Base-by-base conservation (phyloP, 2,113 vertebrate species). In the Perca schrenkii region DNA sequence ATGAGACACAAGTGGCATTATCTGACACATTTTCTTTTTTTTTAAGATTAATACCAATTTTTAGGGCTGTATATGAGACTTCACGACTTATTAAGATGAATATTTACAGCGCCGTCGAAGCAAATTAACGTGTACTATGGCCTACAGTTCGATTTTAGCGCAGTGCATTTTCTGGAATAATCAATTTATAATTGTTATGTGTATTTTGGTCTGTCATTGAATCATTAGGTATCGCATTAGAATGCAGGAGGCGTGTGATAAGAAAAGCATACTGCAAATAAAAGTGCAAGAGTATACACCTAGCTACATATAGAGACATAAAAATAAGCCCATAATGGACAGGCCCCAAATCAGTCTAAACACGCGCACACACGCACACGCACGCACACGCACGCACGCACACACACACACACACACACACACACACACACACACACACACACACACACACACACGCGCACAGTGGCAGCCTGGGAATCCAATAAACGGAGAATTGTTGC, bases 401-500 rank as follows among this genome's bases (percentile, higher is more conserved):
- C 79, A 14, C 69, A 13, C 74, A 36, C 53, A 4, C 53, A 6
- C 56, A 6, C 56, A 28, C 57, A 16, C 64, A 6, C n/a, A 4
- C 46, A 0, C 61, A 10, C 43, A 40, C 43, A 6, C 64, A 5
- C 56, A 22, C 50, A 4, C 77, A 3, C 47, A 43, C 72, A 21
- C 56, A 62, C 60, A 19, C 70, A 17, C 77, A 40, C 80, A 31
- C 79, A 6, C 28, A 16, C 79, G 22, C 72, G 19, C 79, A 80
- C 43, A 71, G 16, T 68, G 79, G 68, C 77, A 83, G 71, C 54
- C 49, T 77, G 47, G 34, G 49, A 68, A 52, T 52, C 65, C 19
- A 54, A 69, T 40, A 76, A 82, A 80, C 71, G 91, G 92, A 93
- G 92, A 95, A 86, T 92, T 94, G 91, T 92, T 96, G 95, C 93